These are phyloP conservation scores for Eilema griseolum DNA, from an alignment of 2,888 invertebrate genomes.

Conservation along the genomic window DNA sequence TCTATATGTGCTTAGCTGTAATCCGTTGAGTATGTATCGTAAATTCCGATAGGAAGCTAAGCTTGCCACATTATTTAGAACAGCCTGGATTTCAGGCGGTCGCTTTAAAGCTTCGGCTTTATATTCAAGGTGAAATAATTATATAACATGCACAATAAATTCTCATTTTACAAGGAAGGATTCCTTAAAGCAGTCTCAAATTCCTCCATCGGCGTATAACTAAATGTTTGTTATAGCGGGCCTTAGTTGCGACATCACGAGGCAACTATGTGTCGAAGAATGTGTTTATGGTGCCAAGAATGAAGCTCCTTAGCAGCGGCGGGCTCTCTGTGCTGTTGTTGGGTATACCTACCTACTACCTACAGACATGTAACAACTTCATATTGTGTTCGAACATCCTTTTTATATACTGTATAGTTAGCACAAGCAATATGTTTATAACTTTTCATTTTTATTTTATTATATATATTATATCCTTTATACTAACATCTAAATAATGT, in stretches of 20 bases:
- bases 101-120: constrained; percentile 67
- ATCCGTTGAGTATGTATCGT: constrained; percentile 68
- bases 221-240: constrained; percentile 74
- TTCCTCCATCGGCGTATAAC: constrained; percentile 71
- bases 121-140: constrained; percentile 75
- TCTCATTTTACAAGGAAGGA: constrained; percentile 69
- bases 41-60: constrained; percentile 75
- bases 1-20: constrained; percentile 65
- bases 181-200: constrained; percentile 76
- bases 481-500: no score
- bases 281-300: constrained; percentile 85
- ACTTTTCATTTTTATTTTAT: no score
- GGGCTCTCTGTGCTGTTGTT: constrained; percentile 53
- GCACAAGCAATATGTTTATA: no score
- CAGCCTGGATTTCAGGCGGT: constrained; percentile 64
- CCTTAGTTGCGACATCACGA: constrained; percentile 78
- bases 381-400: constrained; percentile 42
- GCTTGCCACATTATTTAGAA: constrained; percentile 73
- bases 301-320: constrained; percentile 76
- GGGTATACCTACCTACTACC: constrained; percentile 50
- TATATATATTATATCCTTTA: no score
- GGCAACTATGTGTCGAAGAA: constrained; percentile 85
- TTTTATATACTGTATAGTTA: neutral
- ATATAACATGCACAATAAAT: constrained; percentile 63
- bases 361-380: constrained; percentile 53